phyloP scores from a whole-genome alignment of 2,113 vertebrate genomes.

The Epinephelus fuscoguttatus region DNA sequence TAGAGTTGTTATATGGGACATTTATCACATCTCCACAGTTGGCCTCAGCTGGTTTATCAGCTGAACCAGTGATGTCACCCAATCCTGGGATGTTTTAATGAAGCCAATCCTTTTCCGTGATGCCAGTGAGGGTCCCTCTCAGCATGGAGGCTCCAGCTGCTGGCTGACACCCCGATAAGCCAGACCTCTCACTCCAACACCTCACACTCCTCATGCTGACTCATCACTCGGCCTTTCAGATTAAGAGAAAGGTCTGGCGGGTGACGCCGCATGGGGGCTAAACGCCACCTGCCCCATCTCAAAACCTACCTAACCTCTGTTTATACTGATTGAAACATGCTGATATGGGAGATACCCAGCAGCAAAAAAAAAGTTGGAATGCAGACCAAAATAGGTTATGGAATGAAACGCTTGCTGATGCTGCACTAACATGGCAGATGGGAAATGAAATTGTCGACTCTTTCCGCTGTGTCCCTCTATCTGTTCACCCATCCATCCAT shows the following conservation, averaged over 20 bases:
- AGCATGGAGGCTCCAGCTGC: constrained; percentile 71
- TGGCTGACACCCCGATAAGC: constrained; percentile 72
- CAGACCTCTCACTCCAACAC: constrained; percentile 57
- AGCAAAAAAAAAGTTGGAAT: constrained; percentile 43
- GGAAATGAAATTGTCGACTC: constrained; percentile 77
- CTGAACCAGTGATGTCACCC: constrained; percentile 63
- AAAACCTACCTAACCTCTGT: constrained; percentile 70
- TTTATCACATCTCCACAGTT: constrained; percentile 69
- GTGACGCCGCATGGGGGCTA: constrained; percentile 53
- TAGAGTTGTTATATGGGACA: constrained; percentile 41
- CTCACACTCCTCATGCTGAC: constrained; percentile 63
- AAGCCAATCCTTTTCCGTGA: constrained; percentile 58
- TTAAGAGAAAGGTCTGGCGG: constrained; percentile 74
- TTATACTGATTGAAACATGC: constrained; percentile 77
- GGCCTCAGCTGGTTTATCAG: constrained; percentile 64
- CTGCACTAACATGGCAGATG: constrained; percentile 78
- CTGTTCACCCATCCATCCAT: constrained; percentile 71
- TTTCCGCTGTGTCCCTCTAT: constrained; percentile 66
- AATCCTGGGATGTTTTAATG: constrained; percentile 64
- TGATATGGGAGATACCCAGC: constrained; percentile 66
- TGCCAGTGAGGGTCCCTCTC: constrained; percentile 59
- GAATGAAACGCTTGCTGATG: constrained; percentile 79
- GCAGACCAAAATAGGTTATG: constrained; percentile 72
- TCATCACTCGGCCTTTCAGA: constrained; percentile 75
- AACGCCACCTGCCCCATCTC: constrained; percentile 62